A percentile compares a stretch with the other conserved stretches of the same genome.
Evolutionary conservation across 1,140 invertebrate species (phyloP).

Genomic region (Drosophila ambigua): DNA sequence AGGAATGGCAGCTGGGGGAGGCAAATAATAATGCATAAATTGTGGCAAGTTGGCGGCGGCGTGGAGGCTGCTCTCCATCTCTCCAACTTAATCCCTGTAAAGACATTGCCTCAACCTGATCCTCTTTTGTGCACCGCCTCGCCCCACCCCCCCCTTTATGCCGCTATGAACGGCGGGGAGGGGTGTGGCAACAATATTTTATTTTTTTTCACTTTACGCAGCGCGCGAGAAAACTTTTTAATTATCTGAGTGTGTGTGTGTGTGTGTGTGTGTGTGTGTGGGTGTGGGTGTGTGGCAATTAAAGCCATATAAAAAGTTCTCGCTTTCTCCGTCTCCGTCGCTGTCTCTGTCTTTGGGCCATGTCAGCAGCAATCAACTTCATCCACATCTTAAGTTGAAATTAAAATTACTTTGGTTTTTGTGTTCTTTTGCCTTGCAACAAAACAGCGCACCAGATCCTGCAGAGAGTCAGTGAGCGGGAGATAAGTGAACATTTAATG

Average conservation of each 20-base stretch:
- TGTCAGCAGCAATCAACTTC: slow-evolving; percentile 44
- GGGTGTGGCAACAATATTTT: slow-evolving; percentile 36
- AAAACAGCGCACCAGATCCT: too few species aligned
- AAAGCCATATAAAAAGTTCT: slow-evolving; percentile 37
- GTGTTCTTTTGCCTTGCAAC: slow-evolving; percentile 24
- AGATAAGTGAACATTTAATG: slow-evolving; percentile 24
- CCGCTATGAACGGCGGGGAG: neutral
- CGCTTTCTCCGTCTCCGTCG: neutral
- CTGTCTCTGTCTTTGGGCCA: neutral
- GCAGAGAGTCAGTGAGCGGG: too few species aligned
- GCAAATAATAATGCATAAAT: slow-evolving; percentile 61
- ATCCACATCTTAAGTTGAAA: slow-evolving; percentile 38
- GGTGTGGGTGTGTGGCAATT: slow-evolving; percentile 32
- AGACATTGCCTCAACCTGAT: too few species aligned
- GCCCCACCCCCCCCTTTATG: too few species aligned
- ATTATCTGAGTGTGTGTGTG: slow-evolving; percentile 27
- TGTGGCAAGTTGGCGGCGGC: slow-evolving; percentile 45
- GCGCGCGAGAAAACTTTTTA: slow-evolving; percentile 37
- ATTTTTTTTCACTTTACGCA: slow-evolving; percentile 32
- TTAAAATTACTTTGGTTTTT: slow-evolving; percentile 43
- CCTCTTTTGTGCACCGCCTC: too few species aligned
- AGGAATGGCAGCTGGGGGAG: slow-evolving; percentile 1
- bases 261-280: neutral
- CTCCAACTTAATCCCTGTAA: too few species aligned
- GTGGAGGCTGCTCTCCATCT: neutral